Percentiles rank a stretch among this genome's conserved stretches.
Evolutionary conservation across 2,888 invertebrate species (phyloP).

Genomic region (Stenchaetothrips biformis): DNA sequence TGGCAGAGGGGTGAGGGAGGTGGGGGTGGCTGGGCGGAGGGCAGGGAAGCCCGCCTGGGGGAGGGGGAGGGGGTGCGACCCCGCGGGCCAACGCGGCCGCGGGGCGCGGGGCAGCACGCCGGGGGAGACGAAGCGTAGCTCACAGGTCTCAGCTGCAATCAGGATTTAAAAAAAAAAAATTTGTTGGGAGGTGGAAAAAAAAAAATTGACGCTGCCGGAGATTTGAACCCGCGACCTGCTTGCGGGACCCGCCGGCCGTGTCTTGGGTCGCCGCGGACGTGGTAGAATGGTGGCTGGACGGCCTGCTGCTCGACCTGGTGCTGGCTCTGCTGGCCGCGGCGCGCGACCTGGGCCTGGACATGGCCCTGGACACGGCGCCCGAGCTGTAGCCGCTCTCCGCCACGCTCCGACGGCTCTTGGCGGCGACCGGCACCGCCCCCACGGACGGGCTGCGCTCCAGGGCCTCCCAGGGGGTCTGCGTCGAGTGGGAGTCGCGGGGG

Average conservation of each 20-base stretch:
- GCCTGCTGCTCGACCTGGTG: neutral
- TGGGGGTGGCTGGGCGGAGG: neutral
- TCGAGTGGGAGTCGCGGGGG: neutral
- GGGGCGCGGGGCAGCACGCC: neutral
- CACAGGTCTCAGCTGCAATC: too few relatives aligned
- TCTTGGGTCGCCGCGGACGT: neutral
- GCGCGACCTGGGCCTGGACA: neutral
- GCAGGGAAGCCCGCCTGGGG: neutral
- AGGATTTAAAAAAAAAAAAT: too few relatives aligned
- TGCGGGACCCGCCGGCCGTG: neutral
- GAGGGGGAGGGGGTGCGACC: neutral
- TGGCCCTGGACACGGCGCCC: neutral
- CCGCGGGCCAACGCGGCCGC: neutral
- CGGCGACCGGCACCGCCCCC: neutral
- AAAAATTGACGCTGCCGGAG: too few relatives aligned
- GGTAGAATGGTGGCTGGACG: neutral
- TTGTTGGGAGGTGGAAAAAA: too few relatives aligned
- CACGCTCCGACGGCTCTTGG: conserved; percentile 5
- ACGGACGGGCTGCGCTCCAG: neutral
- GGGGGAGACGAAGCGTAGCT: neutral
- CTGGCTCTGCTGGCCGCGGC: neutral
- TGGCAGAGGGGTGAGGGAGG: neutral
- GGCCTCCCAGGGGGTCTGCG: neutral
- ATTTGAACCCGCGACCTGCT: neutral
- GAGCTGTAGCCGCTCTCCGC: conserved; percentile 12